Evolutionary conservation across 2,888 invertebrate species (phyloP).

Genomic region (Leucoptera coffeella): DNA sequence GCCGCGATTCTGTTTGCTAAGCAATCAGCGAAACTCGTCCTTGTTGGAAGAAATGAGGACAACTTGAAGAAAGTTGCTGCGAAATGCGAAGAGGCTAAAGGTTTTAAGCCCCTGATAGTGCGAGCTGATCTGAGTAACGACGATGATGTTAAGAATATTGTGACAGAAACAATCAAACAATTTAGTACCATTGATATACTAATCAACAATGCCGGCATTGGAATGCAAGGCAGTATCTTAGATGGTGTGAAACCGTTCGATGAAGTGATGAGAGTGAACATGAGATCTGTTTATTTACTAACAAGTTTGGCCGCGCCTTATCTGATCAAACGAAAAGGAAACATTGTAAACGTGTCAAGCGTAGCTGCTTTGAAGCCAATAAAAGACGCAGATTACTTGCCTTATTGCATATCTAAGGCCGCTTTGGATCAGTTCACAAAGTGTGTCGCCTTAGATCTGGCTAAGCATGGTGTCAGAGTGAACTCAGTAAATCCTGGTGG

Average conservation of each 20-base stretch:
- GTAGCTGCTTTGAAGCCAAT: constrained; percentile 67
- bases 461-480: constrained; percentile 69
- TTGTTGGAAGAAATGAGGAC: constrained; percentile 62
- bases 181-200: constrained; percentile 69
- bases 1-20: constrained; percentile 61
- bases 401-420: constrained; percentile 88
- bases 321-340: constrained; percentile 71
- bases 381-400: constrained; percentile 62
- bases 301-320: constrained; percentile 79
- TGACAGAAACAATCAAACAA: constrained; percentile 59
- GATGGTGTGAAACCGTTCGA: constrained; percentile 80
- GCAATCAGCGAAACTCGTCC: constrained; percentile 58
- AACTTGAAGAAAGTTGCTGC: constrained; percentile 58
- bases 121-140: constrained; percentile 63
- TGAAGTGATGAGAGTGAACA: constrained; percentile 75
- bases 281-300: constrained; percentile 68
- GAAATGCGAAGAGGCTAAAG: constrained; percentile 41
- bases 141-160: constrained; percentile 56
- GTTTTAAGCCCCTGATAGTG: constrained; percentile 48
- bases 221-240: constrained; percentile 70
- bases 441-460: constrained; percentile 80
- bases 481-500: constrained; percentile 94
- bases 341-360: constrained; percentile 89
- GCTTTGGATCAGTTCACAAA: constrained; percentile 91
- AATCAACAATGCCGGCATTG: constrained; percentile 80